Base-by-base conservation (phyloP, 2,113 vertebrate species). In the Chloroceryle aenea region DNA sequence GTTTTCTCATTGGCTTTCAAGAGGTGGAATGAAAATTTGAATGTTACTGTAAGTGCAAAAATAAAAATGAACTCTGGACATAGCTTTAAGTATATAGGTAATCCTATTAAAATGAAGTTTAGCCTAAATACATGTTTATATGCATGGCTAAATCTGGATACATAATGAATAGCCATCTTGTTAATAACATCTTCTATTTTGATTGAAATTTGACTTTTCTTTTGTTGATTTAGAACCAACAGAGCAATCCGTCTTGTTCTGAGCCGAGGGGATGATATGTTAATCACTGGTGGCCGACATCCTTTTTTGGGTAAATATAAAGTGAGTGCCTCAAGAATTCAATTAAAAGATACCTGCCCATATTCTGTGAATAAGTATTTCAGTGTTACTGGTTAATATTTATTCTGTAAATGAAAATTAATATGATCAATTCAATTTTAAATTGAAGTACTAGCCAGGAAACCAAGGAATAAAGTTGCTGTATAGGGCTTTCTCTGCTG, bases 241-340 rank as follows among this genome's bases (percentile, higher is more conserved):
- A 98, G 69, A 18, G 96, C 99, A 3, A 97, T 99, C 30, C 98
- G 98, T 64, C 97, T 98, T 84, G 94, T 99, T 85, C 97, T 99
- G 92, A 98, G 99, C 79, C 97, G 99, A 47, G 98, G 98, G 50
- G 99, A 99, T 25, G 99, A 99, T 93, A 99, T 99, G 98, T 76
- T 99, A 93, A 98, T 99, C 89, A 98, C 98, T 4, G 99, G 99
- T 55, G 99, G 95, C 17, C 98, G 99, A 4, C 99, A 99, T 90
- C 99, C 99, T 22, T 92, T 99, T 48, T 67, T 98, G 91, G 98
- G 97, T 76, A 98, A 98, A 96, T 99, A 99, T 96, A 99, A 99
- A 98, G 99, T 99, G 48, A 97, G 98, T 97, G 74, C 61, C 30
- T 16, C 25, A 88, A 56, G 40, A 73, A 79, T n/a, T 58, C 43